Evolutionary conservation across 2,888 invertebrate genomes (phyloP), one percentile per base, ranked within the genome.

Genomic region (Chrysolina oricalcia): DNA sequence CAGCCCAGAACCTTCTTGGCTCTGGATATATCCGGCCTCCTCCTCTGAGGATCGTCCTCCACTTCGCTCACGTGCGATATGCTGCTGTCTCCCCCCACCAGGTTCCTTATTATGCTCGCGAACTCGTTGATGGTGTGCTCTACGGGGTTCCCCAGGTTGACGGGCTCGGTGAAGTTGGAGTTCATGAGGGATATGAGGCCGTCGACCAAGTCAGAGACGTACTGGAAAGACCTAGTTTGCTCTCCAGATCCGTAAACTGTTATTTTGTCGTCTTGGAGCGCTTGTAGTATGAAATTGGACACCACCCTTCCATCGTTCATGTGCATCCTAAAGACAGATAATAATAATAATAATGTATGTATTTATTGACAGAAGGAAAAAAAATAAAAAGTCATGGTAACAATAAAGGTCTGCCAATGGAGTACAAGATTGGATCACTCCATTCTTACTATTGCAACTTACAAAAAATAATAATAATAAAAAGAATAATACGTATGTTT

Each of bases 231-330:
- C 71, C 99, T 92, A 0, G 99, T 97, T 88, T 97, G 97, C 84
- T 93, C 94, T 23, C 97, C 97, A 84, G 94, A 94, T 1, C 96
- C 97, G 85, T 97, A 96, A 9, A 95, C 97, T 3, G 98, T 98
- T 71, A 99, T 97, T 2, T 97, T 95, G 86, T 98, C 93, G 87
- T 97, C 96, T 87, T 98, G 96, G 73, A 99, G 89, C 0, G 98
- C 97, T 89, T 99, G 99, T 80, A 99, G 92, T 80, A 99, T 97
- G 86, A 99, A 99, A 90, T 99, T 99, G 15, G 98, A 98, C 0
- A 99, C 99, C 0, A 99, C 98, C 48, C 99, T 91, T 0, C 99
- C 99, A 88, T 99, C 99, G 79, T 98, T 97, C 92, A 97, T 97
- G 86, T 98, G 98, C 99, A 99, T 99, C 83, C 99, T 35, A 8